Evolutionary conservation across 2,888 invertebrate species (phyloP).

Genomic region (Nemotelus nigrinus): DNA sequence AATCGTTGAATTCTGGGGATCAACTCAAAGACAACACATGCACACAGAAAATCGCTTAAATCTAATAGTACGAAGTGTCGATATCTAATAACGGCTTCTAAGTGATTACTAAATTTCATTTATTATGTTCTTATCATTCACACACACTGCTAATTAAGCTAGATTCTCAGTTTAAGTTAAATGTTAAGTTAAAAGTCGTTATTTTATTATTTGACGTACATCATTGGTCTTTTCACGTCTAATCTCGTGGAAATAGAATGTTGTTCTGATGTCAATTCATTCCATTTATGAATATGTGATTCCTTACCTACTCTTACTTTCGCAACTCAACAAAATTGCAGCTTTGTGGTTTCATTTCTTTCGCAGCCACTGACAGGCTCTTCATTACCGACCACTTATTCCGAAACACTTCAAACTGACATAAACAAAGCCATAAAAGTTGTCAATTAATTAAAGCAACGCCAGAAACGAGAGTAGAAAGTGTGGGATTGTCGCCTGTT

Average conservation of each 20-base stretch:
- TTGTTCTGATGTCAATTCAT: not conserved
- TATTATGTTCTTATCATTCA: not conserved
- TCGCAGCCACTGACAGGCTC: conserved; percentile 14
- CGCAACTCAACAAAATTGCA: not conserved
- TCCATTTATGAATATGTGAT: not conserved
- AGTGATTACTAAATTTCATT: not conserved
- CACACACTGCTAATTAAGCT: not conserved
- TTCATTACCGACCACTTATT: conserved; percentile 50
- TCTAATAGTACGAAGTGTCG: too few relatives aligned
- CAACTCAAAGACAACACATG: too few relatives aligned
- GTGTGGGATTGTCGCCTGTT: conserved; percentile 44
- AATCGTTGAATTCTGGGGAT: not conserved
- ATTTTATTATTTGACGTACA: not conserved
- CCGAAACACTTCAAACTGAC: conserved; percentile 51
- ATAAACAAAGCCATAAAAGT: conserved; percentile 51
- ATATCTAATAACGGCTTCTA: not conserved
- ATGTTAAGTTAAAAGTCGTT: not conserved
- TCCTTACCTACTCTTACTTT: not conserved
- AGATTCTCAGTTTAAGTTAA: not conserved
- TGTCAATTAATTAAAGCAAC: conserved; percentile 51
- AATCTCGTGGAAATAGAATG: not conserved
- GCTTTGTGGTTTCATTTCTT: not conserved
- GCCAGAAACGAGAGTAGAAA: conserved; percentile 38
- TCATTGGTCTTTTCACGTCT: not conserved
- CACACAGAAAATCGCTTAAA: too few relatives aligned